Base-by-base conservation (phyloP, 2,113 vertebrate species). In the Hippocampus guttulatus region DNA sequence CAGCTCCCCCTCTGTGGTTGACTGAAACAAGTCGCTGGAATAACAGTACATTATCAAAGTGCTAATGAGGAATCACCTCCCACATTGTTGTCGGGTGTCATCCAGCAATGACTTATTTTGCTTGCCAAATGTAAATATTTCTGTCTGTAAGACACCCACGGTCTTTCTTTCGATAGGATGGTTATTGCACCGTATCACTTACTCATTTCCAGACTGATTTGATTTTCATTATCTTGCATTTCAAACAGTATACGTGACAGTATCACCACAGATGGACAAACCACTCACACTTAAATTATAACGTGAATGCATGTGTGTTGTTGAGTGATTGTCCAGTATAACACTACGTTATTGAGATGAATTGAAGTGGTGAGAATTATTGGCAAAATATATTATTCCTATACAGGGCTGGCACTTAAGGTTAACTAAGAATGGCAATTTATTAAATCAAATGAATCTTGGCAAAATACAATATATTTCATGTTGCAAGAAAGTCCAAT, bases 11-110 rank as follows among this genome's bases (percentile, higher is more conserved):
- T 61, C 27, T 30, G 27, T 8, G 15, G 27, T 33, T 18, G 27
- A 61, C 14, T 61, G 6, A 61, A 61, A 61, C 58, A 16, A 33
- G 15, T 61, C 15, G 33, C 15, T 18, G 2, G 58, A 61, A 61
- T 61, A 33, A 61, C 58, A 33, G 58, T 61, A 33, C 58, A 61
- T 61, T 61, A 61, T 61, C 27, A 61, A 18, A 16, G 27, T 33
- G 58, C 58, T 33, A 61, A 33, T 61, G 15, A 33, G 16, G 33
- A 61, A 16, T 61, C 25, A 30, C 58, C 58, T 30, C 58, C 58
- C 58, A 61, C 58, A 61, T 7, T 60, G 58, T 27, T 60, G 27
- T 60, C 58, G 33, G 58, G 58, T 33, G 12, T 30, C 58, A 60
- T 60, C 7, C 15, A 15, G 25, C 58, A 30, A 18, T 60, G 27